phyloP scores from a whole-genome alignment of 2,797 vertebrate species.

The Crocodylus rhombifer region DNA sequence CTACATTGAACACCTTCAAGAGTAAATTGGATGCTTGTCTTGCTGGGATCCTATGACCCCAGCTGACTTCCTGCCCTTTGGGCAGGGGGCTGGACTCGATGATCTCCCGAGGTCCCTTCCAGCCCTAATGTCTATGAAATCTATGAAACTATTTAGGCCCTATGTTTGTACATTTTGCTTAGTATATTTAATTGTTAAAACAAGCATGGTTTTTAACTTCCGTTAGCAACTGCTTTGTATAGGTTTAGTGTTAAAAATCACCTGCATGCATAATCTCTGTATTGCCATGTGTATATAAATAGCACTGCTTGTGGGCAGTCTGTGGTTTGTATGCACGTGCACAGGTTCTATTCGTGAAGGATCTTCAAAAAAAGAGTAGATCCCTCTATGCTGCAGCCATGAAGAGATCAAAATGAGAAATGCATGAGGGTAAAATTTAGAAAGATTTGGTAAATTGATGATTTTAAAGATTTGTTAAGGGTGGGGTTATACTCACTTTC shows the following conservation, averaged over 20 bases:
- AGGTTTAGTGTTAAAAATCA: background rate
- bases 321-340: background rate
- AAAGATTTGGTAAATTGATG: background rate
- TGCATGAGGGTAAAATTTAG: background rate
- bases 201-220: background rate
- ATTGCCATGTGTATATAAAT: background rate
- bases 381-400: background rate
- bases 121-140: too few species aligned
- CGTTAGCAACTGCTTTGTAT: background rate
- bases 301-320: background rate
- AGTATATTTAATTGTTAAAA: background rate
- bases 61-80: too few species aligned
- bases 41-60: too few species aligned
- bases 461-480: accelerated
- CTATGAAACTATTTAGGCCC: background rate
- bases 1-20: too few species aligned
- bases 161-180: background rate
- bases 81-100: too few species aligned
- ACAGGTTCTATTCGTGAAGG: background rate
- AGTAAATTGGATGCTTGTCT: too few species aligned
- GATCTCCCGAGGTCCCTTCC: too few species aligned
- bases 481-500: background rate
- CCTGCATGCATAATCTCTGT: background rate
- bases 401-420: background rate
- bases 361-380: background rate